These are phyloP conservation scores for Drosophila mauritiana DNA, from an alignment of 1,140 invertebrate genomes.

Conservation along the genomic window DNA sequence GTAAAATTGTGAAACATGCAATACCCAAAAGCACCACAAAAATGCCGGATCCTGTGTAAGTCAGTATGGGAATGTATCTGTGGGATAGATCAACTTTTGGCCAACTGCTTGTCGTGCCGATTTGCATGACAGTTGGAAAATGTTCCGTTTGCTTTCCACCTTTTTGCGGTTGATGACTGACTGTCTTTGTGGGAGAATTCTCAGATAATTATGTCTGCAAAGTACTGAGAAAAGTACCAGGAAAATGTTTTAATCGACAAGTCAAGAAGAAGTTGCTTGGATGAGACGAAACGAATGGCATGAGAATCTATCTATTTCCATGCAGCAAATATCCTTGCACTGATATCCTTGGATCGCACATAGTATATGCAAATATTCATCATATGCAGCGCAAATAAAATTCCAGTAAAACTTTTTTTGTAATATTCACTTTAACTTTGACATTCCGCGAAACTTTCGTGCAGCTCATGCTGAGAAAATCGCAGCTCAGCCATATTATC, in stretches of 20 bases:
- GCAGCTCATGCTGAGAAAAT: conserved; percentile 35
- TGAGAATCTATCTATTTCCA: conserved; percentile 4
- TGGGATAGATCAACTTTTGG: conserved; percentile 33
- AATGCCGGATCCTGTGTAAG: conserved; percentile 56
- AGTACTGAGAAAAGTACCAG: conserved; percentile 13
- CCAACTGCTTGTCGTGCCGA: conserved; percentile 33
- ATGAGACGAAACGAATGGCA: conserved; percentile 4
- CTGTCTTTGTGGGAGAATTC: conserved; percentile 36
- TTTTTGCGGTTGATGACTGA: conserved; percentile 33
- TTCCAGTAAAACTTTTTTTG: conserved; percentile 36
- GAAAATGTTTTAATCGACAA: conserved; percentile 26
- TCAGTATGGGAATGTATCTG: conserved; percentile 41
- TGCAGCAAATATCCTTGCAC: neutral
- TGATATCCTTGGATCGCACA: neutral
- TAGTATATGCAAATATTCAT: conserved; percentile 31
- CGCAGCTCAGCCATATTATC: conserved; percentile 55
- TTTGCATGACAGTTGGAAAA: conserved; percentile 50
- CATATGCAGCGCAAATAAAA: conserved; percentile 19
- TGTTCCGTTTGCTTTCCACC: conserved; percentile 32
- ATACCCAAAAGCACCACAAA: conserved; percentile 47
- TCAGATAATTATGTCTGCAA: conserved; percentile 32
- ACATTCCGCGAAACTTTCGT: conserved; percentile 27
- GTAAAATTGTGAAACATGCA: conserved; percentile 75
- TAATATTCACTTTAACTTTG: conserved; percentile 51
- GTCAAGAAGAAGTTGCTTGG: neutral